Evolutionary conservation across 2,888 invertebrate species (phyloP), one percentile per base, ranked within the genome.

Genomic region (Leptinotarsa haldemani): DNA sequence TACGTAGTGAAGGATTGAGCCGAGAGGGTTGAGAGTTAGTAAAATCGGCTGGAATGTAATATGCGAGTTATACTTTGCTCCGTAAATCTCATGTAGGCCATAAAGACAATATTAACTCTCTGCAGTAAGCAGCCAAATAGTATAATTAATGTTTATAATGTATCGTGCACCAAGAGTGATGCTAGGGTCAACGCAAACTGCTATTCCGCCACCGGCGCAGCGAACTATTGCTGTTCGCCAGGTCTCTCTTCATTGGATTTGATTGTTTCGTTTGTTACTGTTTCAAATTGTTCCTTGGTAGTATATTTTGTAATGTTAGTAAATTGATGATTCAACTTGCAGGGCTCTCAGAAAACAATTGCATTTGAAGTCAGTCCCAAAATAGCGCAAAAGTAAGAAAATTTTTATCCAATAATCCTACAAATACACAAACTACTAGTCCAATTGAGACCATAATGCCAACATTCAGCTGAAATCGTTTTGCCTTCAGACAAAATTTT

Each of bases 21-120:
- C 78, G 76, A 64, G 50, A 66, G 68, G 69, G 64, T 69, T 53
- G 56, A 69, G 65, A 52, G 65, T 65, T 53, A 52, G 63, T 64
- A 78, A 78, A 81, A 80, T 80, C 79, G 78, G 81, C 77, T 78
- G 85, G 86, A 86, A 86, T 86, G 85, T 84, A 86, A 86, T 86
- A 86, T 85, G 84, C 85, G 83, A 84, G 83, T 83, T 83, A 84
- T 83, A 83, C 83, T 83, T 82, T 80, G 83, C 83, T 30, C 80
- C 82, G 84, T 86, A 86, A 86, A 86, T 86, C 85, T 86, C 84
- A 80, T 82, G 82, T 78, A 82, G 81, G 83, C 84, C 82, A 85
- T 86, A 86, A 86, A 86, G 85, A 85, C 86, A 85, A 86, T 86
- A 86, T 86, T 86, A 86, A 86, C 84, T 84, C 83, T 81, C 74